These are phyloP conservation scores for Temnothorax unifasciatus DNA, from an alignment of 2,888 invertebrate genomes.

Conservation along the genomic window DNA sequence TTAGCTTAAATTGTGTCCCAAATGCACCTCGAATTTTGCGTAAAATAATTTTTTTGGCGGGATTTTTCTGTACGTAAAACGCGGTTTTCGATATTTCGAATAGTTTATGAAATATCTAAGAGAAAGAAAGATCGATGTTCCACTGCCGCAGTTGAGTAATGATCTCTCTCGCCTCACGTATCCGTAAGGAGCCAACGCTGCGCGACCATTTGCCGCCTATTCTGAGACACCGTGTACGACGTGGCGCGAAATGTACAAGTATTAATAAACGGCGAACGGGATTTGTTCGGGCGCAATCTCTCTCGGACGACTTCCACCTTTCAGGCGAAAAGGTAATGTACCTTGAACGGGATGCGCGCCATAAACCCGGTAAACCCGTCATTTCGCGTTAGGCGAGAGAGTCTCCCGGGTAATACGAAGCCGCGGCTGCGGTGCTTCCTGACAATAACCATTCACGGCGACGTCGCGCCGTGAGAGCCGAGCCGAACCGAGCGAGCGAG, in stretches of 20 bases:
- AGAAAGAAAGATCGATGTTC: background rate
- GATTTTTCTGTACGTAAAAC: background rate
- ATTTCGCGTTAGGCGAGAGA: constrained; percentile 47
- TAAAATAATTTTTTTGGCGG: background rate
- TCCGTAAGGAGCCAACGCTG: background rate
- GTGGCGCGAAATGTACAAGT: constrained; percentile 30
- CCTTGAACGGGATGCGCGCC: constrained; percentile 33
- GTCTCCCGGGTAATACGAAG: constrained; percentile 39
- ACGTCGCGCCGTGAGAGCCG: constrained; percentile 13
- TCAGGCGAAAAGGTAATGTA: constrained; percentile 41
- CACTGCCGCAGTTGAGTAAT: background rate
- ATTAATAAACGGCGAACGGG: constrained; percentile 50
- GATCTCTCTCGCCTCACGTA: background rate
- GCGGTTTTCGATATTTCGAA: background rate
- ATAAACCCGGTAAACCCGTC: constrained; percentile 48
- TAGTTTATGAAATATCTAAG: background rate
- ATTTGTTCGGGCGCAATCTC: constrained; percentile 48
- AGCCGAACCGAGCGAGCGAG: background rate
- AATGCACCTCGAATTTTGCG: background rate
- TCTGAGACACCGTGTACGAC: constrained; percentile 8
- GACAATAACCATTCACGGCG: constrained; percentile 47
- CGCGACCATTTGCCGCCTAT: constrained; percentile 26
- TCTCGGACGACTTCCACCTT: constrained; percentile 46
- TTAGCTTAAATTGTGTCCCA: background rate
- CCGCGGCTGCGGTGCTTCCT: constrained; percentile 29